Evolutionary conservation across 2,113 vertebrate genomes (phyloP).

Genomic region (Lepidothrix coronata): DNA sequence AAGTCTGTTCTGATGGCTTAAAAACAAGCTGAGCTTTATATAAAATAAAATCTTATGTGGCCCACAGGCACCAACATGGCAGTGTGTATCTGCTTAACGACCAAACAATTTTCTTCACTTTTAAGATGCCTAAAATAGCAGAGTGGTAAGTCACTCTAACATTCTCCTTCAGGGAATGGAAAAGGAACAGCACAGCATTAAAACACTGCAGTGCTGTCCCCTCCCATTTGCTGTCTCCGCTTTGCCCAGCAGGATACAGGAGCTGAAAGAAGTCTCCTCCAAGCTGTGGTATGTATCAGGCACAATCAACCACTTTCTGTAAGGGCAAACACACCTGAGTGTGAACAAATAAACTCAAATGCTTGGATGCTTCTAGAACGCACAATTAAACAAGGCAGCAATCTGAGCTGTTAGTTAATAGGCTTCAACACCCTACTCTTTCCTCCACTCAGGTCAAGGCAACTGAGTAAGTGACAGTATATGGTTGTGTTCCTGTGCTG

Average conservation of each 20-base stretch:
- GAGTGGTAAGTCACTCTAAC: not conserved
- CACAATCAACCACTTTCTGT: not conserved
- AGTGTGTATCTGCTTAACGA: not conserved
- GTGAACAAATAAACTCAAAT: not conserved
- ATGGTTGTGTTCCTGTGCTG: not conserved
- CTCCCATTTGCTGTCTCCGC: not conserved
- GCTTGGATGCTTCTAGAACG: not conserved
- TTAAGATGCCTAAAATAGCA: not conserved
- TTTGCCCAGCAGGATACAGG: not conserved
- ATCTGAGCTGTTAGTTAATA: not conserved
- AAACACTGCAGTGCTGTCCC: not conserved
- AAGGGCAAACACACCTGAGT: not conserved
- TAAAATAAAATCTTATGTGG: not conserved
- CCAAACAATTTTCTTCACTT: not conserved
- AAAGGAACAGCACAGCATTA: not conserved
- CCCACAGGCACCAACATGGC: not conserved
- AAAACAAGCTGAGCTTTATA: not conserved
- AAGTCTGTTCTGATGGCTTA: not conserved
- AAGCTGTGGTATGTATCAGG: not conserved
- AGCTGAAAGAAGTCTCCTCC: not conserved
- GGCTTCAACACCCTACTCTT: not conserved
- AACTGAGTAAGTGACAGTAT: not conserved
- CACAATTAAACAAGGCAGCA: not conserved
- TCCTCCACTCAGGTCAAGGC: not conserved
- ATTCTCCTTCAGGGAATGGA: not conserved